Evolutionary conservation across 2,113 vertebrate species (phyloP).

Genomic region (Charina bottae): DNA sequence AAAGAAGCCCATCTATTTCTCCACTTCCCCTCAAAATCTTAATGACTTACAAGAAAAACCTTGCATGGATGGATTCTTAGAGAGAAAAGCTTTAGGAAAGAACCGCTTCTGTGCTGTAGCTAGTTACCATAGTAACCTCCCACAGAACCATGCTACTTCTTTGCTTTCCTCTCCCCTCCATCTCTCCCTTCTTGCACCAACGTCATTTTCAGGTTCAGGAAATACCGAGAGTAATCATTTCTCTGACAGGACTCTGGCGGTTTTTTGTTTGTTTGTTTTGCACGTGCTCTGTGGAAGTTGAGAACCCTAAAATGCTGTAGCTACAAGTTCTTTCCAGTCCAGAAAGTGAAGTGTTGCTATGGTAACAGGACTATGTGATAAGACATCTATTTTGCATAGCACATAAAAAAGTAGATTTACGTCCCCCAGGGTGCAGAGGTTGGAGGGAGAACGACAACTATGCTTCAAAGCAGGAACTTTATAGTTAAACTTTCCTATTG

Average conservation of each 20-base stretch:
- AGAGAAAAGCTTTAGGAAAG: slow-evolving; percentile 83
- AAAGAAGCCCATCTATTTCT: slow-evolving; percentile 58
- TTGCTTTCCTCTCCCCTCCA: slow-evolving; percentile 51
- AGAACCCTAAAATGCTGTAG: slow-evolving; percentile 81
- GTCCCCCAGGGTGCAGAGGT: slow-evolving; percentile 56
- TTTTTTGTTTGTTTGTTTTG: slow-evolving; percentile 29
- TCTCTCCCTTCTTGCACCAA: slow-evolving; percentile 81
- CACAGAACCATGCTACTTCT: slow-evolving; percentile 85
- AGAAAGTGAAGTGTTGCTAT: slow-evolving; percentile 86
- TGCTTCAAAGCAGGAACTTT: slow-evolving; percentile 60
- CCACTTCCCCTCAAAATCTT: slow-evolving; percentile 73
- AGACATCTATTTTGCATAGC: slow-evolving; percentile 85
- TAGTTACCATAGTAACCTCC: slow-evolving; percentile 86
- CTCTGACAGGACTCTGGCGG: slow-evolving; percentile 55
- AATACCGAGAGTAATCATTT: slow-evolving; percentile 70
- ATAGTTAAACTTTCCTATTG: slow-evolving; percentile 44
- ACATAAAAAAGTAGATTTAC: slow-evolving; percentile 77
- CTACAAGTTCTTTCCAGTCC: slow-evolving; percentile 80
- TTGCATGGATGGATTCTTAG: slow-evolving; percentile 75
- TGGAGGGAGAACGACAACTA: slow-evolving; percentile 56
- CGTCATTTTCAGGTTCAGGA: slow-evolving; percentile 78
- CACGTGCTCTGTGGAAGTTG: slow-evolving; percentile 73
- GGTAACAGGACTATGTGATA: slow-evolving; percentile 82
- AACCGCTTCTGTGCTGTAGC: slow-evolving; percentile 92
- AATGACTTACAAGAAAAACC: slow-evolving; percentile 92